phyloP scores from a whole-genome alignment of 2,888 invertebrate genomes.

The Ceramica pisi region DNA sequence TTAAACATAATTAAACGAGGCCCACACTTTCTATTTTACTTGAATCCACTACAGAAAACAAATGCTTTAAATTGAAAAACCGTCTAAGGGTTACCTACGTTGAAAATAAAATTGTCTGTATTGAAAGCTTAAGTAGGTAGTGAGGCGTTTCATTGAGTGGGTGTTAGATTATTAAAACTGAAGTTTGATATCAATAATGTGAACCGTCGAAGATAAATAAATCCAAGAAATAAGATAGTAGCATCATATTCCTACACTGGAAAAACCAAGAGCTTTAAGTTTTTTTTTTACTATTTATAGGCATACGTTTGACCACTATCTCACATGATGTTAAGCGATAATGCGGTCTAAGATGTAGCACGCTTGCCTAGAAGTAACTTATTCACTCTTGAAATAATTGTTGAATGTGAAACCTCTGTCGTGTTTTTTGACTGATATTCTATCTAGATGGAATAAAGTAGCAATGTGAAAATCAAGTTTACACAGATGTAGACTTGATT shows the following conservation, averaged over 20 bases:
- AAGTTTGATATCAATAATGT: not conserved
- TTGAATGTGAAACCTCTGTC: too few relatives aligned
- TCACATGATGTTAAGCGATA: too few relatives aligned
- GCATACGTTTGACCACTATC: too few relatives aligned
- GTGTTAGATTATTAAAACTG: not conserved
- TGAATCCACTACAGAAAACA: constrained; percentile 18
- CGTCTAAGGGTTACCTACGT: not conserved
- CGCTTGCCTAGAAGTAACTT: too few relatives aligned
- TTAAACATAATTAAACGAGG: constrained; percentile 18
- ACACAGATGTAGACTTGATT: too few relatives aligned
- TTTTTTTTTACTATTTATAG: too few relatives aligned
- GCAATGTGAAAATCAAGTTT: not conserved
- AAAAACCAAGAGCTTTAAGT: too few relatives aligned
- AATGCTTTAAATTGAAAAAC: not conserved
- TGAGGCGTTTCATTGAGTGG: not conserved
- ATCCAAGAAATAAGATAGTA: not conserved
- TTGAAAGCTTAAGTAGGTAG: constrained; percentile 5
- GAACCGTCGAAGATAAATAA: not conserved
- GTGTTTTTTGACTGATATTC: not conserved
- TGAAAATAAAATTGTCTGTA: not conserved
- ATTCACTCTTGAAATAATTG: too few relatives aligned
- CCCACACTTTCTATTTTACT: constrained; percentile 11
- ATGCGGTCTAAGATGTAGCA: too few relatives aligned
- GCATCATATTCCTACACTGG: not conserved
- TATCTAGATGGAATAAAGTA: not conserved